phyloP scores from a whole-genome alignment of 2,888 invertebrate species.

The Eilema griseolum region DNA sequence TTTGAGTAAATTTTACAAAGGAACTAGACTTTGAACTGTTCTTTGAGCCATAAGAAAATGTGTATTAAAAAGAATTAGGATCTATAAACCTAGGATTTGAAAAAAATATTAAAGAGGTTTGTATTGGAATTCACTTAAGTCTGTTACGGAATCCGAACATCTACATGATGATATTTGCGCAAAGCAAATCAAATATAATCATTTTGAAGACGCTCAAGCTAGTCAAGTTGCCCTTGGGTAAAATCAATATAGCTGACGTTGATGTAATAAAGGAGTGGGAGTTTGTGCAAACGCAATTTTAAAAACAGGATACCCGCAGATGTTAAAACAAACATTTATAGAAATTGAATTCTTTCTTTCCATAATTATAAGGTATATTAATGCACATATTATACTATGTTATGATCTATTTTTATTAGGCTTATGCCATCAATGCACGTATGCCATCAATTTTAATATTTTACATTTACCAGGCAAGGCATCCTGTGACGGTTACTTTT shows the following conservation, averaged over 20 bases:
- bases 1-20: too few relatives aligned
- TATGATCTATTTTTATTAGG: too few relatives aligned
- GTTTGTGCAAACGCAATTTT: not conserved
- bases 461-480: not conserved
- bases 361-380: too few relatives aligned
- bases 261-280: not conserved
- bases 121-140: not conserved
- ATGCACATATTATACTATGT: too few relatives aligned
- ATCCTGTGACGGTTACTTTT: not conserved
- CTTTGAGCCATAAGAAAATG: too few relatives aligned
- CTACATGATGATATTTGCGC: slow-evolving; percentile 4
- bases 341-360: not conserved
- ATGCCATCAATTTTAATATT: not conserved
- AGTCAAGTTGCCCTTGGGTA: not conserved
- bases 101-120: too few relatives aligned
- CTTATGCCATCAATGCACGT: too few relatives aligned
- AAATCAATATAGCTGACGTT: slow-evolving; percentile 1
- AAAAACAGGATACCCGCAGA: not conserved
- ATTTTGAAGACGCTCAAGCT: not conserved
- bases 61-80: too few relatives aligned
- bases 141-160: not conserved
- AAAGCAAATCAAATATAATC: not conserved
- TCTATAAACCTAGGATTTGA: too few relatives aligned
- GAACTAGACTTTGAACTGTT: too few relatives aligned
- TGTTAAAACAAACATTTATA: not conserved